Base-by-base conservation (phyloP, 2,888 invertebrate genomes). In the Heliconius cydno region DNA sequence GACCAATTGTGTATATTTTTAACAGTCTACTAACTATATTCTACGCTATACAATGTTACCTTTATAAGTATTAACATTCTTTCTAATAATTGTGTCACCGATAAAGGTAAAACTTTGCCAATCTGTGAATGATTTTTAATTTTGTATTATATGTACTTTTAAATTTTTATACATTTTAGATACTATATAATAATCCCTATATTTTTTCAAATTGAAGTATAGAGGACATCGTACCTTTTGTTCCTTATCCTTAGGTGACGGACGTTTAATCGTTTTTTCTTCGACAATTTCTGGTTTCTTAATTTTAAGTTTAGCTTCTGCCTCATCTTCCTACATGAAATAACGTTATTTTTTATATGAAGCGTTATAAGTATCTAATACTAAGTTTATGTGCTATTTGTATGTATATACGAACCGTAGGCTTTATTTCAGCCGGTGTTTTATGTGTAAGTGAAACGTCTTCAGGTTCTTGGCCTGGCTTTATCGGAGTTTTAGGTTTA, bases 271-370 rank as follows among this genome's bases (percentile, higher is more conserved):
- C 81, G 94, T 94, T 86, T 92, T 92, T 74, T 94, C 92, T 81
- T 94, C 94, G 81, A 95, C 88, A 68, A 95, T 88, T 89, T 95
- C 95, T 57, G 94, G 93, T 89, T 93, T 95, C 88, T 94, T 94
- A 87, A 95, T 87, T 81, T 88, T 94, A 81, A 95, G 92, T 85
- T 94, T 91, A n/a, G 95, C 94, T 87, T 91, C 94, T 81, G 92
- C 94, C 85, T 92, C 89, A 83, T 85, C 94, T 85, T 92, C 94
- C 95, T 95, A 91, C 77, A 66, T 71, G 74, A 80, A 81, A 79
- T 78, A 68, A 74, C 10, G 19, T 46, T 57, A 78, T 72, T 79
- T 70, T 73, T 41, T 72, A 77, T 22, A 68, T 74, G n/a, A 60
- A 73, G n/a, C 22, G 13, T 25, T n/a, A 25, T 34, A 38, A 60